phyloP scores from a whole-genome alignment of 2,888 invertebrate genomes.

The Rotaria magnacalcarata region DNA sequence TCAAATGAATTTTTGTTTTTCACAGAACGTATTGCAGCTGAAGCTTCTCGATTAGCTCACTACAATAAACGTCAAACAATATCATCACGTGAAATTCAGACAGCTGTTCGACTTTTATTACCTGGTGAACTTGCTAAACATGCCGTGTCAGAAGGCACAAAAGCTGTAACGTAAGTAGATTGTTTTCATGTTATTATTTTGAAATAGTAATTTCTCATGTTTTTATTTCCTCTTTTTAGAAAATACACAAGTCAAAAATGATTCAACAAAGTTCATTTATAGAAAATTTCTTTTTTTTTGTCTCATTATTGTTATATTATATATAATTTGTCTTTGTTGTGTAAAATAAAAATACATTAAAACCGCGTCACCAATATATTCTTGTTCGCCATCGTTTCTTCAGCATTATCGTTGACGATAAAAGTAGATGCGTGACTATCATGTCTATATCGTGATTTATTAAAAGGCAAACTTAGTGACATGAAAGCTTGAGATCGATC shows the following conservation, averaged over 20 bases:
- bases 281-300: background rate
- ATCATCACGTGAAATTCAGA: conserved; percentile 48
- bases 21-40: conserved; percentile 52
- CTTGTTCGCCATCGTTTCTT: no score
- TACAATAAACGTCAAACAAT: conserved; percentile 50
- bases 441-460: background rate
- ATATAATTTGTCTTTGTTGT: background rate
- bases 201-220: background rate
- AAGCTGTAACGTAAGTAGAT: conserved; percentile 47
- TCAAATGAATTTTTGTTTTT: no score
- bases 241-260: background rate
- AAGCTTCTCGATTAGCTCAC: conserved; percentile 52
- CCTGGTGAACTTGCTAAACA: conserved; percentile 49
- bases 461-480: no score
- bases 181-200: background rate
- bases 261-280: background rate
- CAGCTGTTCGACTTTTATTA: conserved; percentile 48
- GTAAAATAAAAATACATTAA: background rate
- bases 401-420: no score
- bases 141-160: conserved; percentile 48
- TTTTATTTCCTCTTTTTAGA: background rate
- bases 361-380: no score
- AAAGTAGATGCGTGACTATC: background rate
- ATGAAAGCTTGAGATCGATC: no score
- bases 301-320: background rate